These are phyloP conservation scores for Dryobates pubescens DNA, from an alignment of 2,797 vertebrate genomes.

Conservation along the genomic window DNA sequence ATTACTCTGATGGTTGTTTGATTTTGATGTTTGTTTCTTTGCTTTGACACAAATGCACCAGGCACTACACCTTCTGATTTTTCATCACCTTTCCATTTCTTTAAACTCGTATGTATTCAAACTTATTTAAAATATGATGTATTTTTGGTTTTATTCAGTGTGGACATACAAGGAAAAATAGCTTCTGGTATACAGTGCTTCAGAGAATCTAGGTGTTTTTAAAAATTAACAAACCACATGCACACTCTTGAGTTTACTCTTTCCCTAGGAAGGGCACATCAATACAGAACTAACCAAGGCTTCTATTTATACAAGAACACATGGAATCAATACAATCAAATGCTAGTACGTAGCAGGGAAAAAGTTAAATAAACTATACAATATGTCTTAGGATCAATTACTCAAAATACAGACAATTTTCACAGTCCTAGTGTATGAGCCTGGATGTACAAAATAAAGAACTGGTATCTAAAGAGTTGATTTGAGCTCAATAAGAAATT, in stretches of 20 bases:
- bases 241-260: background rate
- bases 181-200: background rate
- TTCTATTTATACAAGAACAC: background rate
- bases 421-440: background rate
- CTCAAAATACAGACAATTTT: background rate
- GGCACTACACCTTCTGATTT: background rate
- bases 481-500: background rate
- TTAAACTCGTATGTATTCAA: background rate
- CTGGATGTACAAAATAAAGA: background rate
- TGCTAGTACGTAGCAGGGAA: background rate
- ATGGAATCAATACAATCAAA: background rate
- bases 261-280: background rate
- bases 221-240: background rate
- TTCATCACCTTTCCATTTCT: background rate
- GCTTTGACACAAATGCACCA: background rate
- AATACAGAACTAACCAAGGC: background rate
- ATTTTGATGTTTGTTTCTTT: background rate
- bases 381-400: background rate
- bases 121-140: fast-evolving
- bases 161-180: background rate
- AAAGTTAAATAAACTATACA: background rate
- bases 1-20: background rate
- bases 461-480: background rate
- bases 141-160: background rate
- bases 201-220: background rate